Percentiles rank a stretch among this genome's conserved stretches.
These are phyloP conservation scores for Leptinotarsa rubiginosa DNA, from an alignment of 2,888 invertebrate genomes.

Conservation along the genomic window DNA sequence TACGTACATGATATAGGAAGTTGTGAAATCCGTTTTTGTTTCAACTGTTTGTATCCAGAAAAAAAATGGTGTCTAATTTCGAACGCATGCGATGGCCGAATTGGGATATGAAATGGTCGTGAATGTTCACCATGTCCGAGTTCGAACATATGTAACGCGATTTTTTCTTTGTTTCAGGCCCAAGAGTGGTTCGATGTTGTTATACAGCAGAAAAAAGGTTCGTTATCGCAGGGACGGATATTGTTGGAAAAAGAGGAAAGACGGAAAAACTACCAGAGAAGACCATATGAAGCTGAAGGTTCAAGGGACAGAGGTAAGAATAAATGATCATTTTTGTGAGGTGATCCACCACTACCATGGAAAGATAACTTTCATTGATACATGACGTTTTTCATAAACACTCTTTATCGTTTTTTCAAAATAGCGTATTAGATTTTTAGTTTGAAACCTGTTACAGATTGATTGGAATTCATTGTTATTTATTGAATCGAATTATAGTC, in stretches of 20 bases:
- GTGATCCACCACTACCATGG: not conserved
- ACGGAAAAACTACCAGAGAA: slow-evolving; percentile 97
- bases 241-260: slow-evolving; percentile 98
- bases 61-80: slow-evolving; percentile 14
- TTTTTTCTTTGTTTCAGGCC: slow-evolving; percentile 75
- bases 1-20: slow-evolving; percentile 11
- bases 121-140: slow-evolving; percentile 3
- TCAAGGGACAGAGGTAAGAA: slow-evolving; percentile 90
- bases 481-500: too few species aligned
- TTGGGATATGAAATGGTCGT: slow-evolving; percentile 8
- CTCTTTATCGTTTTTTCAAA: too few species aligned
- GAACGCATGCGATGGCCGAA: slow-evolving; percentile 2
- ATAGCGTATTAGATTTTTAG: too few species aligned
- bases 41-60: not conserved
- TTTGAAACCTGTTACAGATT: too few species aligned
- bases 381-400: too few species aligned
- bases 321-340: not conserved
- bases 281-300: slow-evolving; percentile 99
- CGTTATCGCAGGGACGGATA: slow-evolving; percentile 96
- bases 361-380: not conserved
- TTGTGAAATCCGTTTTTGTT: slow-evolving; percentile 10
- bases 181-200: slow-evolving; percentile 95
- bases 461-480: too few species aligned
- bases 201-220: slow-evolving; percentile 95
- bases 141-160: not conserved